Percentiles rank a stretch among this genome's conserved stretches.
phyloP scores from a whole-genome alignment of 30 jellyfish, hydroid and myxozoan genomes.

The Turritopsis rubra region DNA sequence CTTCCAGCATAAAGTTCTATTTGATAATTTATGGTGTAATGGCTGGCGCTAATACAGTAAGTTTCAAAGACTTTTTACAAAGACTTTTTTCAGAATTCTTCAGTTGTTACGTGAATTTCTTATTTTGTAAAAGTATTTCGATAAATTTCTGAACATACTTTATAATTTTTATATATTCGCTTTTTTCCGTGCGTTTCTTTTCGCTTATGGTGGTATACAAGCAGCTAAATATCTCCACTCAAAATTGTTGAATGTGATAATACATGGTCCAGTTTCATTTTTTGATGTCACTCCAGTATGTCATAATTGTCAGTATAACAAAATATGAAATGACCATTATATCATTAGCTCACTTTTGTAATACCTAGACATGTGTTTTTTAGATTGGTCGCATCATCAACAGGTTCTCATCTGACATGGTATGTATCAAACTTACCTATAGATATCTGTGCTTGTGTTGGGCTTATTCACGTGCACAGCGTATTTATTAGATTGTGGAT shows the following conservation, averaged over 20 bases:
- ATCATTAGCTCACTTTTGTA: not conserved
- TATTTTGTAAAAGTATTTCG: not conserved
- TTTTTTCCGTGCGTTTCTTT: constrained; percentile 82
- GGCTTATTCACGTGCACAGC: too few species aligned
- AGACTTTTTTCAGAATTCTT: too few species aligned
- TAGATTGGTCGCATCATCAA: constrained; percentile 87
- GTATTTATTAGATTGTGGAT: too few species aligned
- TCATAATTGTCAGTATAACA: too few species aligned
- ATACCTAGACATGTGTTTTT: not conserved
- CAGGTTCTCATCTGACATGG: constrained; percentile 83
- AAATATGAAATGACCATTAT: too few species aligned
- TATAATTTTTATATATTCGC: constrained; percentile 76
- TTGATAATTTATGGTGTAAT: constrained; percentile 56
- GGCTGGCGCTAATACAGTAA: constrained; percentile 88
- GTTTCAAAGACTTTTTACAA: too few species aligned
- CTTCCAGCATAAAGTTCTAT: constrained; percentile 29
- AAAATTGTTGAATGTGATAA: constrained; percentile 42
- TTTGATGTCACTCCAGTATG: constrained; percentile 97
- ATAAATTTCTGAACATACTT: not conserved
- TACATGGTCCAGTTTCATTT: constrained; percentile 56
- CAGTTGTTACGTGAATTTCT: not conserved
- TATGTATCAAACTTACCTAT: constrained; percentile 14
- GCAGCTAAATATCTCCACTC: constrained; percentile 83
- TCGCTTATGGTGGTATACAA: constrained; percentile 94
- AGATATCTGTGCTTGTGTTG: too few species aligned